phyloP scores from a whole-genome alignment of 2,888 invertebrate genomes.

The Nowickia ferox region DNA sequence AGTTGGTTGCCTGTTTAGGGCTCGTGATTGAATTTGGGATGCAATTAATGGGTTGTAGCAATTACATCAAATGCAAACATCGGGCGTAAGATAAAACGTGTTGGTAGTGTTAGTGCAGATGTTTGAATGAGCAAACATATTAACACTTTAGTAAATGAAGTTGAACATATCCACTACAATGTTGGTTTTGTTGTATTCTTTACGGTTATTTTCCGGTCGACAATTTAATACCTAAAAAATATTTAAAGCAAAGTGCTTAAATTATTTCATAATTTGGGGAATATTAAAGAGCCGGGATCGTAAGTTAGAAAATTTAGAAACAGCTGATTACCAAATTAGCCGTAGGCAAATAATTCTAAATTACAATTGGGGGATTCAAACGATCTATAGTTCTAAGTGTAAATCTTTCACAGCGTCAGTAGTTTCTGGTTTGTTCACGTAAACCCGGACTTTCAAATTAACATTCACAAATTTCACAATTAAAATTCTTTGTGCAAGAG shows the following conservation, averaged over 20 bases:
- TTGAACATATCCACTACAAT: slow-evolving; percentile 17
- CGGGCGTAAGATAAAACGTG: slow-evolving; percentile 24
- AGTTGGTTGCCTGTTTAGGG: not conserved
- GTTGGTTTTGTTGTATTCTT: not conserved
- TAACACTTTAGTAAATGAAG: slow-evolving; percentile 48
- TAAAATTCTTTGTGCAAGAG: too few species aligned
- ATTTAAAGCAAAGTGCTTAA: not conserved
- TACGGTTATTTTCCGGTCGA: not conserved
- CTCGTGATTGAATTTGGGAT: slow-evolving; percentile 42
- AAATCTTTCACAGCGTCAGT: too few species aligned
- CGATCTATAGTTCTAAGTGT: too few species aligned
- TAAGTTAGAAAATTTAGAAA: too few species aligned
- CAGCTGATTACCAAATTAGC: too few species aligned
- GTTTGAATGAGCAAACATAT: slow-evolving; percentile 9
- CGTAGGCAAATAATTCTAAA: too few species aligned
- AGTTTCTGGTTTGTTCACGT: too few species aligned
- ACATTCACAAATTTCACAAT: too few species aligned
- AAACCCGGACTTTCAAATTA: too few species aligned
- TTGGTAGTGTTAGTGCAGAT: not conserved
- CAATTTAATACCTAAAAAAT: not conserved
- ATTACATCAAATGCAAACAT: slow-evolving; percentile 44
- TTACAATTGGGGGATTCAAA: too few species aligned
- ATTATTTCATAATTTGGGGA: not conserved
- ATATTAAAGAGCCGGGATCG: not conserved
- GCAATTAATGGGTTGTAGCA: slow-evolving; percentile 26